Conservation (phyloP, 2,888 invertebrate genomes). For the Rhogogaster chlorosoma region DNA sequence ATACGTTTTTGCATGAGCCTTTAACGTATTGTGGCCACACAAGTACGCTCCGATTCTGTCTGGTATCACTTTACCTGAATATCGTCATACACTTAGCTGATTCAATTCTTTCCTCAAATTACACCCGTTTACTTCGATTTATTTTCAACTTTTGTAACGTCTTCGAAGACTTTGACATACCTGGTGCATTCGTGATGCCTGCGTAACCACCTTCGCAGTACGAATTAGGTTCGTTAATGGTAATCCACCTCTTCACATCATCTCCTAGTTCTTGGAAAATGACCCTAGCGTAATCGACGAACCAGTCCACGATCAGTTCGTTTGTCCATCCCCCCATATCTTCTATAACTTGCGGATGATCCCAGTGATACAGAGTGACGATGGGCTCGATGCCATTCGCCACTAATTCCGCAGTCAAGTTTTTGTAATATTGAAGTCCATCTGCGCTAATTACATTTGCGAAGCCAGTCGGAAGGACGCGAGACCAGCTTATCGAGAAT, state of each 20-base stretch:
- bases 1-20: conserved; percentile 86
- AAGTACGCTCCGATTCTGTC: conserved; percentile 84
- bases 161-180: conserved; percentile 34
- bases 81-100: conserved; percentile 74
- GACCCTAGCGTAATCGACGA: conserved; percentile 81
- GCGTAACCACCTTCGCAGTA: conserved; percentile 80
- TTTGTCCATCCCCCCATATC: conserved; percentile 85
- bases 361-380: conserved; percentile 85
- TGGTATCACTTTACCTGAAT: conserved; percentile 71
- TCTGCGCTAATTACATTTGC: conserved; percentile 79
- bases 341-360: conserved; percentile 82
- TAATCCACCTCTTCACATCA: conserved; percentile 84
- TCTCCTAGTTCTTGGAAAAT: conserved; percentile 82
- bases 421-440: conserved; percentile 84
- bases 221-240: conserved; percentile 87
- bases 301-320: conserved; percentile 81
- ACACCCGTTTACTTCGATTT: too few relatives aligned
- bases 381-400: conserved; percentile 81
- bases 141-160: not conserved
- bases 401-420: conserved; percentile 81
- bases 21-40: conserved; percentile 86
- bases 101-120: too few relatives aligned
- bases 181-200: conserved; percentile 57
- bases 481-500: conserved; percentile 84
- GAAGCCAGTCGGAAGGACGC: conserved; percentile 83